Evolutionary conservation across 1,140 invertebrate species (phyloP), one percentile per base, ranked within the genome.

Genomic region (Atta cephalotes): DNA sequence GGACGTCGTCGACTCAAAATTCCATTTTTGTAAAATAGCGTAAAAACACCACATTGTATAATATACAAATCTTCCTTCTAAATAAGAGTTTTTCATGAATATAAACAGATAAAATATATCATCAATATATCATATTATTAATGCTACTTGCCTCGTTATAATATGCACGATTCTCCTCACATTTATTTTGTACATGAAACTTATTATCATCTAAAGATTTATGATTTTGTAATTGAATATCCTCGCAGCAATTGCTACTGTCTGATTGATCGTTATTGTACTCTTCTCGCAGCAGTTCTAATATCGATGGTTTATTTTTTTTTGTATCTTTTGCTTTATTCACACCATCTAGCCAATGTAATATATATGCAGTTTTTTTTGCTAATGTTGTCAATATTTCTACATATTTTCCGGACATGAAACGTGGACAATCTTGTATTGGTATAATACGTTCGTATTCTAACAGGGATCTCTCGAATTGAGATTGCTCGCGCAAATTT

Each of bases 21-120:
- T n/a, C 87, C 21, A 51, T 76, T 89, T 86, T 77, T 89, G 49
- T 86, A 86, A 18, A 89, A 89, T 6, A 89, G 16, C 3, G 3
- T 58, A 18, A 0, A 53, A 51, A 25, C 28, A 1, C 25, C 56
- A 2, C 25, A 7, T 51, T 76, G 56, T 71, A 88, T 74, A 12
- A 51, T 25, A 28, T 45, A 56, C 10, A 80, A 12, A 85, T 68
- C 10, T 45, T 53, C 68, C 9, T 35, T 35, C 74, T 88, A 58
- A 45, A 79, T 56, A 31, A 63, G 1, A 85, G 14, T 53, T 81
- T 85, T 79, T 10, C 18, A 28, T 65, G 14, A 87, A 35, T 56
- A 5, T 35, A 81, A 60, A 51, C 7, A 25, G 12, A 5, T 7
- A 56, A n/a, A 58, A 9, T 58, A 21, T 21, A 21, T 21, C 21